Conservation (phyloP, 2,888 invertebrate genomes). For the Polietes domitor region DNA sequence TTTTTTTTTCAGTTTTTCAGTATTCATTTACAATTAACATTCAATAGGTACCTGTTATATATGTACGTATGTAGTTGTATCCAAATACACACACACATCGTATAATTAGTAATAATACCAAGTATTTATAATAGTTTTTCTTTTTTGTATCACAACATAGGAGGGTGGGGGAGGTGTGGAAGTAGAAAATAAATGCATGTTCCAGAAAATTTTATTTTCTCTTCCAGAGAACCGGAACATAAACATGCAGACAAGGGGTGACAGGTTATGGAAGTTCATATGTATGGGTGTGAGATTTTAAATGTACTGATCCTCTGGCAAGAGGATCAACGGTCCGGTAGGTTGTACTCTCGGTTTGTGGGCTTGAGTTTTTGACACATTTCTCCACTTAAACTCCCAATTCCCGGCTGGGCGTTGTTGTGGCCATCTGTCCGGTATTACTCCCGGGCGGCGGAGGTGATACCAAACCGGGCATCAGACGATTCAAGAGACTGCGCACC, state of each 20-base stretch:
- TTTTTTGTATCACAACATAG: neutral
- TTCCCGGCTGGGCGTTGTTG: constrained; percentile 80
- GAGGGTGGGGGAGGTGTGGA: too few species aligned
- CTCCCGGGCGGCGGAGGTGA: constrained; percentile 77
- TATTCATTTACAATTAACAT: constrained; percentile 14
- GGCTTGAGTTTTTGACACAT: neutral
- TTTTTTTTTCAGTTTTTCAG: neutral
- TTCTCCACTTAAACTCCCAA: constrained; percentile 76
- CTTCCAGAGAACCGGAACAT: neutral
- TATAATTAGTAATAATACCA: neutral
- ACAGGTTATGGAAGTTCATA: neutral
- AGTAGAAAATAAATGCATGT: constrained; percentile 3
- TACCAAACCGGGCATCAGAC: constrained; percentile 77
- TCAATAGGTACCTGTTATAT: neutral
- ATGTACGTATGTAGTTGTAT: too few species aligned
- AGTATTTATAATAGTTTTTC: neutral
- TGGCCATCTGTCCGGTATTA: constrained; percentile 80
- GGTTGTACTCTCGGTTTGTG: constrained; percentile 3
- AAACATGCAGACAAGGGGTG: neutral
- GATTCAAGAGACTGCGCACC: constrained; percentile 81
- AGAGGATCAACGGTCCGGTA: neutral
- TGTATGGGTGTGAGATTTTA: neutral
- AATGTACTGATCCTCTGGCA: neutral
- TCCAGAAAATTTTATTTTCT: neutral
- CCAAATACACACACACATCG: too few species aligned